Base-by-base conservation (phyloP, 1,140 invertebrate genomes). In the Riptortus pedestris region DNA sequence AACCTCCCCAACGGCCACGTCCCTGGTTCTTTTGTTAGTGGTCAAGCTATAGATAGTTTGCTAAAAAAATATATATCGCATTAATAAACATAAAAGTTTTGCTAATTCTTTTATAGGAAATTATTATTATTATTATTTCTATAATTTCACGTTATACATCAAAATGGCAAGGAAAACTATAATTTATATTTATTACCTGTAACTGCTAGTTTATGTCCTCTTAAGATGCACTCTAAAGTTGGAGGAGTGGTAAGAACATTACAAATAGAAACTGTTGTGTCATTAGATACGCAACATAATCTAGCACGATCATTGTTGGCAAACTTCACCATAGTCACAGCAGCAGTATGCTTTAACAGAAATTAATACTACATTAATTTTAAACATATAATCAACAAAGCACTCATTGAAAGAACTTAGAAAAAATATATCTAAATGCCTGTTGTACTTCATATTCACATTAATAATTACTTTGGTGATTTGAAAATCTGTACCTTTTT, bases 241-340 rank as follows among this genome's bases (percentile, higher is more conserved):
- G 89, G 87, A 7, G 83, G 83, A 12, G 79, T 76, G 1, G 81
- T 79, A 2, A 82, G 81, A 12, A 90, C 81, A 74, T 92, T 86
- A 76, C 88, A 93, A 58, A 94, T 84, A 0, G 89, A 91, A 22
- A 93, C 75, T 2, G 80, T 84, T 1, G 86, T 85, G 76, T 93
- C 90, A 60, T 86, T 74, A 1, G 90, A 93, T 26, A 84, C 87
- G 73, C 87, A 90, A 58, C 88, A 90, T 31, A 93, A 76, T 67
- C 83, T 81, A 4, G 86, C 85, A 62, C 83, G 82, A 71, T 93
- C 89, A 76, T 93, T 90, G 74, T 93, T 88, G 0, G 89, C 90
- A 81, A 93, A 94, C 74, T 88, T 89, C 2, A 93, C 79, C 74
- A 87, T 83, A n/a, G 84, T 86, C 16, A 92, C 86, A 71, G 87